A percentile compares a stretch with the other conserved stretches of the same genome.
phyloP scores from a whole-genome alignment of 2,888 invertebrate species.

The Dryobotodes eremita region DNA sequence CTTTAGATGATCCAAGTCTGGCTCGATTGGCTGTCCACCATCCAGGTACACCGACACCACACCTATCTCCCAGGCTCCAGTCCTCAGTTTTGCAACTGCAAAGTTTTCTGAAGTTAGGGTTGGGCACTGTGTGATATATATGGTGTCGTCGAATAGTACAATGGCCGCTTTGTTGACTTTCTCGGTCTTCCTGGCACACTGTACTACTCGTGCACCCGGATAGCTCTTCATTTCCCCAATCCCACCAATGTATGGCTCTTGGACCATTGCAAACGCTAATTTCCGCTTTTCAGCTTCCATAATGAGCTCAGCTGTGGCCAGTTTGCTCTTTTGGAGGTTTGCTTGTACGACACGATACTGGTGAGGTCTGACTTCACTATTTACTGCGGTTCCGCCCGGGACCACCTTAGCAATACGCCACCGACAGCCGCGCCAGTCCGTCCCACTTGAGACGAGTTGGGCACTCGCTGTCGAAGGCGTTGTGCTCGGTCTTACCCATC shows the following conservation, averaged over 20 bases:
- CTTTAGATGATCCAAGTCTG: background rate
- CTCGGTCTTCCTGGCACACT: background rate
- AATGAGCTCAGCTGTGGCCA: background rate
- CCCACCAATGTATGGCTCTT: background rate
- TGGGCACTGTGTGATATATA: background rate
- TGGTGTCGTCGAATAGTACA: background rate
- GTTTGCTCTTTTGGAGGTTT: conserved; percentile 1
- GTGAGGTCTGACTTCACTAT: background rate
- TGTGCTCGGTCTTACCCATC: no score
- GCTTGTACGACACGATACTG: background rate
- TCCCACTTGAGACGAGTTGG: no score
- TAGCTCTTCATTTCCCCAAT: background rate
- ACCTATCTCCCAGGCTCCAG: background rate
- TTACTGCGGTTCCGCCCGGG: background rate
- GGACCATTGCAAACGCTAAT: background rate
- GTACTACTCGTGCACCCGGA: background rate
- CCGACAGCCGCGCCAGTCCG: no score
- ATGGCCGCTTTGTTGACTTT: background rate
- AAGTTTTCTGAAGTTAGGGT: background rate
- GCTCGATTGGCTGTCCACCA: background rate
- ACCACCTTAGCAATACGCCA: no score
- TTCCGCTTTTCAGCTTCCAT: background rate
- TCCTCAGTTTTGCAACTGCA: background rate
- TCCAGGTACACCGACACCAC: background rate
- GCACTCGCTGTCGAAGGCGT: no score